Percentiles rank a stretch among this genome's conserved stretches.
Conservation (phyloP, 1,140 invertebrate species). For the Globodera rostochiensis region DNA sequence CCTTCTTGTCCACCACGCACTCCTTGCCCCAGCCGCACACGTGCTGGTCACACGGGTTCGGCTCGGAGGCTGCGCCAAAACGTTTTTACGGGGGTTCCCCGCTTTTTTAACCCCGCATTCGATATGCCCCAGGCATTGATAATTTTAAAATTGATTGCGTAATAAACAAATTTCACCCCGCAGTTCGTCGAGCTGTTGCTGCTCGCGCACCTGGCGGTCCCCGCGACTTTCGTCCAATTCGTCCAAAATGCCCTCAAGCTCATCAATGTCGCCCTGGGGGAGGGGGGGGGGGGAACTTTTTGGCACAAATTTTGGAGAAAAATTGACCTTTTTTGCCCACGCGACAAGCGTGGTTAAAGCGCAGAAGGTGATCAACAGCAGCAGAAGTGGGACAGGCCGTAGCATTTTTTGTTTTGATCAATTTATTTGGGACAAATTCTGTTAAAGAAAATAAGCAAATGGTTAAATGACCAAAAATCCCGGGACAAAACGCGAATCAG, state of each 20-base stretch:
- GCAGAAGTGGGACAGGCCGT: background rate
- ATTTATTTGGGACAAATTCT: background rate
- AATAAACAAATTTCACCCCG: no score
- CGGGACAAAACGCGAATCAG: no score
- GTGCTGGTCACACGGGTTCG: slow-evolving; percentile 79
- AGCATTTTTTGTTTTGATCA: background rate
- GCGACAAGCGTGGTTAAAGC: background rate
- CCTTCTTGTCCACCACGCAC: slow-evolving; percentile 75
- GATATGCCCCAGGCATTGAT: background rate
- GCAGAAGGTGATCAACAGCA: background rate
- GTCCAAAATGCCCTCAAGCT: slow-evolving; percentile 50
- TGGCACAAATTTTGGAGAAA: background rate
- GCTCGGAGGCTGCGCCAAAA: slow-evolving; percentile 4
- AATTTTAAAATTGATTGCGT: background rate
- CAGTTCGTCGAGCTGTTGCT: background rate
- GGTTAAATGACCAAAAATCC: no score
- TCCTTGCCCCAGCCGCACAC: slow-evolving; percentile 85
- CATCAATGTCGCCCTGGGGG: slow-evolving; percentile 32
- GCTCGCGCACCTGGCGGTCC: slow-evolving; percentile 27
- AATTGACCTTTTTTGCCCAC: background rate
- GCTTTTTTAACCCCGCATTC: background rate
- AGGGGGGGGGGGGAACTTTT: background rate
- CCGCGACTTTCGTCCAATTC: slow-evolving; percentile 49
- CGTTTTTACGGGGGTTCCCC: background rate
- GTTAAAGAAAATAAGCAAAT: background rate